These are phyloP conservation scores for Unio pictorum DNA, from an alignment of 2,888 invertebrate species.

Conservation along the genomic window DNA sequence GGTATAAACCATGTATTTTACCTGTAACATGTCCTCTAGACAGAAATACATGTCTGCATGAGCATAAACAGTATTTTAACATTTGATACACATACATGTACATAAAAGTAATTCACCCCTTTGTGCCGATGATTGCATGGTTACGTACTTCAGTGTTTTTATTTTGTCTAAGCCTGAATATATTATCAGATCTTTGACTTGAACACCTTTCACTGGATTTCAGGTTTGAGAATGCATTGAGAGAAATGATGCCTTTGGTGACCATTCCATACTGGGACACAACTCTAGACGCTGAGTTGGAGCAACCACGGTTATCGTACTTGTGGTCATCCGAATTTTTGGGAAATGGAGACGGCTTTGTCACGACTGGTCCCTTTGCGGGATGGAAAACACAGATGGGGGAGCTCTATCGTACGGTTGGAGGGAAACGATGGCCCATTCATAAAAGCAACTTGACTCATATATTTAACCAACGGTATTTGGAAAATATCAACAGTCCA, in stretches of 20 bases:
- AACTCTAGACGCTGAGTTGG: slow-evolving; percentile 46
- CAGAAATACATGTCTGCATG: no score
- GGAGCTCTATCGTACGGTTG: slow-evolving; percentile 32
- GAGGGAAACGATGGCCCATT: slow-evolving; percentile 35
- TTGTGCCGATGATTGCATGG: no score
- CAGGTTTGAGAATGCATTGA: slow-evolving; percentile 58
- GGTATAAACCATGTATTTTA: no score
- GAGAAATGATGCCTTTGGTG: slow-evolving; percentile 44
- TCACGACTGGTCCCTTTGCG: slow-evolving; percentile 44
- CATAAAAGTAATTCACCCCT: no score
- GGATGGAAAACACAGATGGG: slow-evolving; percentile 28
- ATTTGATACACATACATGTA: no score
- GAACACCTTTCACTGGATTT: slow-evolving; percentile 1
- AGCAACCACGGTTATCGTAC: slow-evolving; percentile 37
- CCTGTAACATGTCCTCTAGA: no score
- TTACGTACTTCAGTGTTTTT: no score
- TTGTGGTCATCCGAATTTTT: slow-evolving; percentile 51
- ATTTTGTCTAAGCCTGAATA: no score
- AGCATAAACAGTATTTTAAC: no score
- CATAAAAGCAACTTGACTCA: slow-evolving; percentile 35
- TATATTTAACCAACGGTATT: slow-evolving; percentile 29
- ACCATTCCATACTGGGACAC: slow-evolving; percentile 61
- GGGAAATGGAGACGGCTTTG: slow-evolving; percentile 49
- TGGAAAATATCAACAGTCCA: slow-evolving; percentile 45
- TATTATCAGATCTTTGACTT: neutral